These are phyloP conservation scores for Sebastiscus tertius DNA, from an alignment of 2,797 vertebrate species.

Conservation along the genomic window DNA sequence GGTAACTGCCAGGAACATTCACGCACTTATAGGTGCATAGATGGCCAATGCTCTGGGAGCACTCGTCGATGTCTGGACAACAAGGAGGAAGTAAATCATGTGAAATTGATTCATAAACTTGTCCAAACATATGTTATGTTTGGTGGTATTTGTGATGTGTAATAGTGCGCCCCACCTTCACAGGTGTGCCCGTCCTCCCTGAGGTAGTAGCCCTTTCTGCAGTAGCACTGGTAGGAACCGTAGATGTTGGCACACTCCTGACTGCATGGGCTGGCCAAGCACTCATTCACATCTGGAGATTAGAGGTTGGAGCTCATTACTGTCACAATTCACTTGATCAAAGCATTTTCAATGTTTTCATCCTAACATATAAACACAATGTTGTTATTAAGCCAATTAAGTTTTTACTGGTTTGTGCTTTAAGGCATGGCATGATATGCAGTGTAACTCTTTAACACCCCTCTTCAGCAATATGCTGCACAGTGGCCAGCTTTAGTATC, in stretches of 20 bases:
- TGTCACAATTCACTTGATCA: slow-evolving; percentile 55
- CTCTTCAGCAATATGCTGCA: background rate
- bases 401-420: slow-evolving; percentile 43
- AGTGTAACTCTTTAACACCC: slow-evolving; percentile 1
- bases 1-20: slow-evolving; percentile 93
- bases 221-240: slow-evolving; percentile 98
- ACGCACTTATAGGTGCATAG: slow-evolving; percentile 95
- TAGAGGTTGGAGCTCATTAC: slow-evolving; percentile 54
- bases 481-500: slow-evolving; percentile 26
- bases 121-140: background rate
- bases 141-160: background rate
- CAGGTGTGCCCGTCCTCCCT: slow-evolving; percentile 93
- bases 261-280: slow-evolving; percentile 89
- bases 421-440: slow-evolving; percentile 29
- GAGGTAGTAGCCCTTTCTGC: slow-evolving; percentile 92
- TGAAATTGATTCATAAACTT: background rate
- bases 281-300: slow-evolving; percentile 93
- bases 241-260: slow-evolving; percentile 98
- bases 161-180: slow-evolving; percentile 82
- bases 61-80: slow-evolving; percentile 93
- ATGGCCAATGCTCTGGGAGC: slow-evolving; percentile 88
- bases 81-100: background rate
- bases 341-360: slow-evolving; percentile 45
- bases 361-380: slow-evolving; percentile 42
- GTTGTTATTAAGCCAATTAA: slow-evolving; percentile 62